phyloP scores from a whole-genome alignment of 2,113 vertebrate species.

The Chaetura pelagica region DNA sequence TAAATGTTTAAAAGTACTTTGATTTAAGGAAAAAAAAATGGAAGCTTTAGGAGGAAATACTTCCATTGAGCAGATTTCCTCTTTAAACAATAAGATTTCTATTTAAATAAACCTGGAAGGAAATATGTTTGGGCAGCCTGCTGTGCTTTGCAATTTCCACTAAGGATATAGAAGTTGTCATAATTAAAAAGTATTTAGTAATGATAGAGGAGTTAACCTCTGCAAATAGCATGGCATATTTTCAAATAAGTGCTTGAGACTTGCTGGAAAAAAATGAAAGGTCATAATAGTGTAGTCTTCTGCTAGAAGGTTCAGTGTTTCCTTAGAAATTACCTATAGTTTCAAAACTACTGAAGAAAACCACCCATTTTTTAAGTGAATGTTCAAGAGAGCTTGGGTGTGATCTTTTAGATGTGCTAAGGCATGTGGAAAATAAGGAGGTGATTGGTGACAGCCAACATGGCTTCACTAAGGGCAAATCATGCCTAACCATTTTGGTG shows the following conservation, averaged over 20 bases:
- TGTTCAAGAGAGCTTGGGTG: background rate
- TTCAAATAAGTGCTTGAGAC: background rate
- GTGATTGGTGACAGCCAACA: too few relatives aligned
- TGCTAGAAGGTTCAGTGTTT: background rate
- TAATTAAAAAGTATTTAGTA: background rate
- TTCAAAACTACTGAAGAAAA: background rate
- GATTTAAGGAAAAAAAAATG: background rate
- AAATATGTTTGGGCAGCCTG: background rate
- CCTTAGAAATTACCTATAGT: background rate
- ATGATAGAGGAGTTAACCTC: background rate
- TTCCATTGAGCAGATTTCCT: background rate
- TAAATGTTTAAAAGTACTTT: background rate
- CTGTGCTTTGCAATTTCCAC: background rate
- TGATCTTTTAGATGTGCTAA: background rate
- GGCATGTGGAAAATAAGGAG: too few relatives aligned
- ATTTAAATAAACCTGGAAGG: background rate
- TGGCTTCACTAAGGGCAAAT: too few relatives aligned
- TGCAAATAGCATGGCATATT: background rate
- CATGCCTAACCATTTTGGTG: too few relatives aligned
- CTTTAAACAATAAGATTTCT: background rate
- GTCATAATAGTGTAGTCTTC: background rate
- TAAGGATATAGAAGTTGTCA: background rate
- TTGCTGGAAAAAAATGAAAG: background rate
- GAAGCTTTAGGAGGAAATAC: background rate
- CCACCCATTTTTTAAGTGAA: background rate